Conservation (phyloP, 2,888 invertebrate species). For the Copidosoma aretas region DNA sequence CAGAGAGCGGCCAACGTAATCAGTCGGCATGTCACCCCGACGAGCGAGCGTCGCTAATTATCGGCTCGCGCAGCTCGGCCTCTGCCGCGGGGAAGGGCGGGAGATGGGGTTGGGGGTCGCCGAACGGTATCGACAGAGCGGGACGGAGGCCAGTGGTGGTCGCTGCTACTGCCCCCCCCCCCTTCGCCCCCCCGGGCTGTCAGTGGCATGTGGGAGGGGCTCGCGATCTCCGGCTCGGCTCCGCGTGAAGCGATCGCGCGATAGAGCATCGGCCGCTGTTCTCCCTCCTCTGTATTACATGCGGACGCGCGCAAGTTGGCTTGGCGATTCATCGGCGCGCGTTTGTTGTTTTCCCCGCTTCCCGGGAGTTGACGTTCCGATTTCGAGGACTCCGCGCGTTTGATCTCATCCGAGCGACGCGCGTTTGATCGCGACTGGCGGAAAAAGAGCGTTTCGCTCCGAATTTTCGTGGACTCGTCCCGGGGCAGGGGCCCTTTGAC, state of each 20-base stretch:
- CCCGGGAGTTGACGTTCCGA: too few relatives aligned
- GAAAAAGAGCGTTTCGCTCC: too few relatives aligned
- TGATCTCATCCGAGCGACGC: too few relatives aligned
- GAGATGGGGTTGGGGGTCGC: constrained; percentile 6
- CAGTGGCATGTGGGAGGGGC: neutral
- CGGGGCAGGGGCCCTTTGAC: too few relatives aligned
- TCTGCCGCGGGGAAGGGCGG: neutral
- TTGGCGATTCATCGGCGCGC: constrained; percentile 24
- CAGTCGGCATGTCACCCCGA: constrained; percentile 54
- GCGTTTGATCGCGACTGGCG: too few relatives aligned
- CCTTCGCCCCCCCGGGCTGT: constrained; percentile 13
- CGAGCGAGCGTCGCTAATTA: constrained; percentile 58
- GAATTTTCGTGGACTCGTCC: too few relatives aligned
- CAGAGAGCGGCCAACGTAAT: constrained; percentile 49
- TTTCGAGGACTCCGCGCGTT: too few relatives aligned
- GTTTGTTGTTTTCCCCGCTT: too few relatives aligned
- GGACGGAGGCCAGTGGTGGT: constrained; percentile 15
- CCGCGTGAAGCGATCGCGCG: constrained; percentile 27
- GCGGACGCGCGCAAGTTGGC: neutral
- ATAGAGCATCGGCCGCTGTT: constrained; percentile 18
- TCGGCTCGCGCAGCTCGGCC: constrained; percentile 43
- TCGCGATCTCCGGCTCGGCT: constrained; percentile 2
- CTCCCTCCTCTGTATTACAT: neutral
- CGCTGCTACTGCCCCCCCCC: constrained; percentile 19
- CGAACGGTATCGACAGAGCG: constrained; percentile 49